phyloP scores from a whole-genome alignment of 2,113 vertebrate species.

The Takifugu flavidus region DNA sequence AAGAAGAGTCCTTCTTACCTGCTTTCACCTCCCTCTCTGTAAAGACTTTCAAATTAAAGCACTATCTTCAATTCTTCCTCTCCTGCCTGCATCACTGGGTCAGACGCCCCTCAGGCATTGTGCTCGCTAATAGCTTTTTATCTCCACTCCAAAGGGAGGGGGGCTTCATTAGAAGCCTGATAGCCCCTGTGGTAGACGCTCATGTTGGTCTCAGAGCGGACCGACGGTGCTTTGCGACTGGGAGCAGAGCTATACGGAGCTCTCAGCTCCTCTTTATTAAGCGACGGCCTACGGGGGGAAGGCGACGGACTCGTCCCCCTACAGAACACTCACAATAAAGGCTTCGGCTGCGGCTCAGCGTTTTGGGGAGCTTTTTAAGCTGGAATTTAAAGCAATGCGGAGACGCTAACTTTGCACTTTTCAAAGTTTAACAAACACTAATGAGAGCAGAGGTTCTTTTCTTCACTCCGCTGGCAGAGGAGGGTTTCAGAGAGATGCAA shows the following conservation, averaged over 20 bases:
- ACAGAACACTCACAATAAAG: not conserved
- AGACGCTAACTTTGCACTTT: no score
- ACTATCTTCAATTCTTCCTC: conserved; percentile 19
- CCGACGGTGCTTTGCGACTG: conserved; percentile 9
- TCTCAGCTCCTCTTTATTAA: conserved; percentile 13
- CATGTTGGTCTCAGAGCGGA: conserved; percentile 7
- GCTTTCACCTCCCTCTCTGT: not conserved
- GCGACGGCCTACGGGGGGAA: not conserved
- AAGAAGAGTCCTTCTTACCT: conserved; percentile 22
- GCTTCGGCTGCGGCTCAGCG: no score
- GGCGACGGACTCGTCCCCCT: not conserved
- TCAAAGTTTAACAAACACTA: no score
- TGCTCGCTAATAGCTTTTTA: conserved; percentile 64
- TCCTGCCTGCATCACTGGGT: conserved; percentile 15
- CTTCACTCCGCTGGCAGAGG: no score
- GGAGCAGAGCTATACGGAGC: conserved; percentile 6
- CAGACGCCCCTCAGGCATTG: conserved; percentile 22
- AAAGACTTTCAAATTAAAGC: conserved; percentile 2
- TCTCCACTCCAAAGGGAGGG: conserved; percentile 43
- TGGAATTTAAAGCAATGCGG: no score
- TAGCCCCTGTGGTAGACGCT: conserved; percentile 11
- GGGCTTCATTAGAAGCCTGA: conserved; percentile 16
- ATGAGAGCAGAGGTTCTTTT: no score
- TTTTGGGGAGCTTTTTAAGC: no score
- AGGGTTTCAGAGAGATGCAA: no score